Evolutionary conservation across 2,113 vertebrate species (phyloP), one percentile per base, ranked within the genome.

Genomic region (Chaenogobius annularis): DNA sequence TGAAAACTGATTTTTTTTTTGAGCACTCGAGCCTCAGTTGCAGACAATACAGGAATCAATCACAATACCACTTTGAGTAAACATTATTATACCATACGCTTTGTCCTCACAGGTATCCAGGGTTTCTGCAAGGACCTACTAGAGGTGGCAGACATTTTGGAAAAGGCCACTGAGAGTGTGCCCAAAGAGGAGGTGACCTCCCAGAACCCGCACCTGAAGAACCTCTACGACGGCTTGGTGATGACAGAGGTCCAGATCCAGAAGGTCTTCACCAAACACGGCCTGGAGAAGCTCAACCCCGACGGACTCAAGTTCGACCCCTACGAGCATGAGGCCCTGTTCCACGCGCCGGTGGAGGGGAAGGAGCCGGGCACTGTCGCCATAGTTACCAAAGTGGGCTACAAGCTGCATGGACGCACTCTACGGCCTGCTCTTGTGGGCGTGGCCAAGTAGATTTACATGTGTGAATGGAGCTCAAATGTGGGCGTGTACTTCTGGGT

Each of bases 121-220:
- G 94, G 95, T 64, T 97, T 99, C 92, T 99, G 98, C 82, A 99
- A 99, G 87, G 98, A 99, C 89, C 91, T 99, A 71, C 80, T 99
- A 68, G 98, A 99, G 86, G 97, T 99, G 46, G 96, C 98, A 0
- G 98, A 99, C 87, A 93, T 99, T 79, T 66, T 99, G 90, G 97
- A 98, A 85, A 99, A 98, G 90, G 98, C 98, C 15, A 99, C 95
- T 0, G 92, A 96, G 88, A 95, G 96, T 0, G 95, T 99, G 55
- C 98, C 98, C 0, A 94, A 95, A 71, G 96, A 96, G 55, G 96
- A 97, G 83, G 88, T 98, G 7, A 93, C 88, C 0, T 87, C 91
- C 1, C 91, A 94, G 59, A 99, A 99, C 77, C 97, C 95, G 19
- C 97, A 99, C 87, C 88, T 99, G 80, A 99, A 99, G 91, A 96